Evolutionary conservation across 2,888 invertebrate genomes (phyloP), one percentile per base, ranked within the genome.

Genomic region (Palloptera scutellata): DNA sequence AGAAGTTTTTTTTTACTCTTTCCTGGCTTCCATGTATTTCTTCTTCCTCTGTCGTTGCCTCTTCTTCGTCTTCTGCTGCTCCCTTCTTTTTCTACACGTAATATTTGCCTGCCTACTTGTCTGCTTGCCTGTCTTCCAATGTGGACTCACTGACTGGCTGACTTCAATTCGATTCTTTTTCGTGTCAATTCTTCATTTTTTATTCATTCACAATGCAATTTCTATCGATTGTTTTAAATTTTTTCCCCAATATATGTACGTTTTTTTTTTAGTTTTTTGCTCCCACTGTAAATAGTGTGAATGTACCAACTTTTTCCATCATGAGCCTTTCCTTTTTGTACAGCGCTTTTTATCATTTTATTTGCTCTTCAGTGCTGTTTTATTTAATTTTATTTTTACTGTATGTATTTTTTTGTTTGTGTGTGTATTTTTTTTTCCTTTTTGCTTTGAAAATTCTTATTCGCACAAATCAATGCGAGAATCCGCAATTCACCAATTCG

Each of bases 171-270:
- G 67, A 73, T 73, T 68, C 73, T 67, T 68, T 64, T 71, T 70
- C 71, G 70, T 71, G 70, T 73, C 73, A 73, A 66, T 62, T 71
- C 69, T 70, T 70, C 66, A 71, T 70, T 70, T 70, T 73, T 67
- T 68, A 69, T 74, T 68, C 70, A 70, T 67, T 64, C 57, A 69
- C 15, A 11, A 15, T 51, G 41, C 53, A 12, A 20, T 10, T 11
- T 57, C 42, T 17, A 30, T 63, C 15, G 43, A 53, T 48, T 42
- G 42, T 43, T 57, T 48, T 52, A 45, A 54, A 43, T 57, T 61
- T 64, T 64, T 65, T 63, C 45, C 61, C 51, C 61, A 59, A 66
- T 58, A 67, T 41, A 63, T 69, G 66, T 45, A 48, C 55, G 64
- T 61, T 67, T 63, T 57, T 61, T 13, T 48, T 67, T 40, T 67